phyloP scores from a whole-genome alignment of 2,888 invertebrate genomes.

The Phyto melanocephala region DNA sequence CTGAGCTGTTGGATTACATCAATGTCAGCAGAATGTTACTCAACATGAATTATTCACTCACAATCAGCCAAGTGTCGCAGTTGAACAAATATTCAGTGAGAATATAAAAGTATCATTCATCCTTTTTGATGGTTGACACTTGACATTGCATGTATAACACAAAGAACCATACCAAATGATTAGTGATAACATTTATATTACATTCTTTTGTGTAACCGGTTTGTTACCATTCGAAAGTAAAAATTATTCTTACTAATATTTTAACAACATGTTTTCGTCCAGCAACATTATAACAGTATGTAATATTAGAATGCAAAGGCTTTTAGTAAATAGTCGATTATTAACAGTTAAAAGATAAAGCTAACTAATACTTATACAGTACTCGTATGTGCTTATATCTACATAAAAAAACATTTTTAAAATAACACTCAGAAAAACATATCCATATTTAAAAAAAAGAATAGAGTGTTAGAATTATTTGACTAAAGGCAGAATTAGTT shows the following conservation, averaged over 20 bases:
- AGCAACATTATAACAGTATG: too few relatives aligned
- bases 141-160: slow-evolving; percentile 21
- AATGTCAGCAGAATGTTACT: slow-evolving; percentile 52
- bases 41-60: slow-evolving; percentile 56
- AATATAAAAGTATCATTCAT: slow-evolving; percentile 49
- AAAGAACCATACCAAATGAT: slow-evolving; percentile 7
- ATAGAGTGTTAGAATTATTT: too few relatives aligned
- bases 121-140: slow-evolving; percentile 59
- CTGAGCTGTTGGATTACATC: slow-evolving; percentile 50
- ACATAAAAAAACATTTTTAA: too few relatives aligned
- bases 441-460: too few relatives aligned
- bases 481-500: too few relatives aligned
- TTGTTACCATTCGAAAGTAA: not conserved
- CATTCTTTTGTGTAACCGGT: not conserved
- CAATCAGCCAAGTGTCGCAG: slow-evolving; percentile 50
- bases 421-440: too few relatives aligned
- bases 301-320: too few relatives aligned
- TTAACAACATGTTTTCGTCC: too few relatives aligned
- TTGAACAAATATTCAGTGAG: slow-evolving; percentile 41
- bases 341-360: too few relatives aligned
- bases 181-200: slow-evolving; percentile 8
- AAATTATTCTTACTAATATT: not conserved
- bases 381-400: too few relatives aligned
- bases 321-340: too few relatives aligned
- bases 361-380: too few relatives aligned